Percentiles rank a stretch among this genome's conserved stretches.
These are phyloP conservation scores for Amphiprion clarkii DNA, from an alignment of 2,797 vertebrate species.

Conservation along the genomic window DNA sequence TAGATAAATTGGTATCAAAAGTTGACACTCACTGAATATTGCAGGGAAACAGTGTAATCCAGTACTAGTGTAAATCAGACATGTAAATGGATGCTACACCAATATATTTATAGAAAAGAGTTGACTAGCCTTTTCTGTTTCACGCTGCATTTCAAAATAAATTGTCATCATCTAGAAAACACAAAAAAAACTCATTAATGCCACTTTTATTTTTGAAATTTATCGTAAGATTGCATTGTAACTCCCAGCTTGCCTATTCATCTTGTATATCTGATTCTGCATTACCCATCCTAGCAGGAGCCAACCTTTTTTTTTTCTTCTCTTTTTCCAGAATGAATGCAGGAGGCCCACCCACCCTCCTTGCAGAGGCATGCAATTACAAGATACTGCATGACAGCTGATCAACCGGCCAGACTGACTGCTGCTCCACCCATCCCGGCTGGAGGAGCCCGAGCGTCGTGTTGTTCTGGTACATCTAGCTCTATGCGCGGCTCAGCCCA, in stretches of 20 bases:
- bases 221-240: slow-evolving; percentile 7
- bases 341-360: slow-evolving; percentile 32
- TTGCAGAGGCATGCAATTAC: slow-evolving; percentile 45
- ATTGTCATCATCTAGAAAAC: background rate
- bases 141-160: slow-evolving; percentile 11
- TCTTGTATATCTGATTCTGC: slow-evolving; percentile 6
- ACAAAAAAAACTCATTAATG: background rate
- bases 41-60: background rate
- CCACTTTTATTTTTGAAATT: background rate
- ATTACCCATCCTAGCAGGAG: slow-evolving; percentile 7
- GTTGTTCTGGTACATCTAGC: slow-evolving; percentile 57
- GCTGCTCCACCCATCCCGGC: slow-evolving; percentile 57
- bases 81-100: background rate
- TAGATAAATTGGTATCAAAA: background rate
- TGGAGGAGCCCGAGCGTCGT: slow-evolving; percentile 36
- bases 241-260: background rate
- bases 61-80: background rate
- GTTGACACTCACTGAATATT: slow-evolving; percentile 1
- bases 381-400: slow-evolving; percentile 45
- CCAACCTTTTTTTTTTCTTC: slow-evolving; percentile 1
- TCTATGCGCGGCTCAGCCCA: slow-evolving; percentile 70
- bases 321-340: slow-evolving; percentile 30
- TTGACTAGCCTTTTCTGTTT: background rate
- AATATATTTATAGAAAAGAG: background rate
- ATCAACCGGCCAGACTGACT: slow-evolving; percentile 58